These are phyloP conservation scores for Pogonophryne albipinna DNA, from an alignment of 2,797 vertebrate genomes.

Conservation along the genomic window DNA sequence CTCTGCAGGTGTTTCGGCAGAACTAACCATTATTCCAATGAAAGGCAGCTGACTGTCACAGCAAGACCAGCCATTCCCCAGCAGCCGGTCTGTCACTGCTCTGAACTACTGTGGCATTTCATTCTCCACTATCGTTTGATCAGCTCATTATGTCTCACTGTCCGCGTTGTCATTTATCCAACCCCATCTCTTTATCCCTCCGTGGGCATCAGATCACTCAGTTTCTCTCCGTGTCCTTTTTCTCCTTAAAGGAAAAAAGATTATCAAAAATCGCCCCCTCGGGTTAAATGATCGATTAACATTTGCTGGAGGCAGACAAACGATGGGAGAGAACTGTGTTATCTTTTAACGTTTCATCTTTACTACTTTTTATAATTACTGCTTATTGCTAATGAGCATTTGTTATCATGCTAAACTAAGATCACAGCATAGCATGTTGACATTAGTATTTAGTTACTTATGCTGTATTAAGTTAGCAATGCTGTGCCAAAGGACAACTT, in stretches of 20 bases:
- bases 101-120: slow-evolving; percentile 57
- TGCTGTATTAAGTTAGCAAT: too few relatives aligned
- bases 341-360: background rate
- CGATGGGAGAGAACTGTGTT: background rate
- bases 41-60: slow-evolving; percentile 45
- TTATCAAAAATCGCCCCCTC: background rate
- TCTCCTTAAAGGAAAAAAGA: slow-evolving; percentile 22
- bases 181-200: slow-evolving; percentile 44
- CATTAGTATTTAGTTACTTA: too few relatives aligned
- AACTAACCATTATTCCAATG: slow-evolving; percentile 32
- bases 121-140: slow-evolving; percentile 62
- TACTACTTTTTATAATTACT: too few relatives aligned
- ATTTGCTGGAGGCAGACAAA: background rate
- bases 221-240: slow-evolving; percentile 19
- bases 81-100: slow-evolving; percentile 44
- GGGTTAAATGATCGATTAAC: slow-evolving; percentile 6
- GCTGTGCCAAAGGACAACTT: too few relatives aligned
- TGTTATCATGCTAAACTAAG: too few relatives aligned
- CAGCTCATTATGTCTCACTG: slow-evolving; percentile 61
- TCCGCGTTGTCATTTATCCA: slow-evolving; percentile 58
- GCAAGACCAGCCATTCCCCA: slow-evolving; percentile 49
- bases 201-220: slow-evolving; percentile 24
- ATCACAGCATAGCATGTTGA: too few relatives aligned
- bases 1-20: slow-evolving; percentile 29
- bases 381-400: too few relatives aligned